Base-by-base conservation (phyloP, 1,140 invertebrate genomes). In the Amphibalanus amphitrite region DNA sequence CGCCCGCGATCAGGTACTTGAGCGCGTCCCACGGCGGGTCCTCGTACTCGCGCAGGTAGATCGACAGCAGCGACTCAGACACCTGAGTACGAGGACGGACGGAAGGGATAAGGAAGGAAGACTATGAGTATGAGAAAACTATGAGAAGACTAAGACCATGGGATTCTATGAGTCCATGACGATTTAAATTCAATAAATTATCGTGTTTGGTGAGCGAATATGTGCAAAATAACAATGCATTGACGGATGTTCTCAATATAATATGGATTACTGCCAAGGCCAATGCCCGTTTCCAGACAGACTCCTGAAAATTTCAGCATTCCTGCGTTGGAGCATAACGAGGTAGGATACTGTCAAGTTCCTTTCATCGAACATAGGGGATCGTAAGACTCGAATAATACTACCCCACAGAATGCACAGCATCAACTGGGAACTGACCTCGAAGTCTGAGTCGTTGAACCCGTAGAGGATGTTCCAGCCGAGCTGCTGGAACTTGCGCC, bases 381-480 rank as follows among this genome's bases (percentile, higher is more conserved):
- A n/a, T n/a, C n/a, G n/a, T n/a, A n/a, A n/a, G n/a, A n/a, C n/a
- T n/a, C n/a, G n/a, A n/a, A n/a, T n/a, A n/a, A n/a, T n/a, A n/a
- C n/a, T n/a, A n/a, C n/a, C n/a, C n/a, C n/a, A n/a, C n/a, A n/a
- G n/a, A n/a, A n/a, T n/a, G n/a, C n/a, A n/a, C n/a, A n/a, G n/a
- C n/a, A n/a, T n/a, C n/a, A n/a, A n/a, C n/a, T n/a, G n/a, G n/a
- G n/a, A n/a, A 75, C 79, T 76, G 77, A 83, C 83, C 71, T 82
- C 79, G 4, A 97, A 82, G 82, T 97, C 95, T 0, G 92, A 95
- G 78, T 97, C 94, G 77, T 96, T 96, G 80, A 97, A 98, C 78
- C 95, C 93, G 77, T 97, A 98, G 0, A 89, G 87, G 69, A 91
- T 93, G 78, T 97, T 98, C 95, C 94, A 95, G 0, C 95, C 95